Evolutionary conservation across 1,140 invertebrate genomes (phyloP).

Genomic region (Tribolium castaneum): DNA sequence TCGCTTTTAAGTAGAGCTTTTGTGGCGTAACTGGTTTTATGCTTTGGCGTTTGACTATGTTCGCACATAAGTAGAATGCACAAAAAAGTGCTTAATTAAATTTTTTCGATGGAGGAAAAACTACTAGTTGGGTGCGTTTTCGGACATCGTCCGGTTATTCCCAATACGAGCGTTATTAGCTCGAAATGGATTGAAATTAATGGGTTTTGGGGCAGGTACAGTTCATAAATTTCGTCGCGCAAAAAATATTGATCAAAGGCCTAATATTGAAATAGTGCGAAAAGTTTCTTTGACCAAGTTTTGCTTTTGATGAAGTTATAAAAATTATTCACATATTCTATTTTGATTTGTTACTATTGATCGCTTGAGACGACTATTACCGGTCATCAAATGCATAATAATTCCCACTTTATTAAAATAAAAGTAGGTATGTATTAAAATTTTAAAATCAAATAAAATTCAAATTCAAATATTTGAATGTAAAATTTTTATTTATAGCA

Average conservation of each 20-base stretch:
- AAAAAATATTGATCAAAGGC: background rate
- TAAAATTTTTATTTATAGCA: too few relatives aligned
- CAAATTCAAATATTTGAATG: too few relatives aligned
- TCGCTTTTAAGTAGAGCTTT: slow-evolving; percentile 30
- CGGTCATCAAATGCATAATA: too few relatives aligned
- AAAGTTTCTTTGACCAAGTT: background rate
- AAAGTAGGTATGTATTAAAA: too few relatives aligned
- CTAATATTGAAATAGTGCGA: background rate
- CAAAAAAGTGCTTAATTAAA: background rate
- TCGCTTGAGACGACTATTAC: too few relatives aligned
- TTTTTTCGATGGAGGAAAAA: background rate
- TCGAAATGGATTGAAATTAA: background rate
- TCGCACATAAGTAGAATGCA: background rate
- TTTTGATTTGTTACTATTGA: too few relatives aligned
- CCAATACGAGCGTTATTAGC: background rate
- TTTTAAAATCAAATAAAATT: too few relatives aligned
- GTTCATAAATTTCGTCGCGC: background rate
- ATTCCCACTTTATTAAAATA: too few relatives aligned
- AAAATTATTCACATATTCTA: too few relatives aligned
- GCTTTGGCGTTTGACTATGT: background rate
- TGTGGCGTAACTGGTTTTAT: slow-evolving; percentile 9
- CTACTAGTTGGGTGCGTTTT: background rate
- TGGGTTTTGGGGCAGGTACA: background rate
- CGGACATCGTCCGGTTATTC: background rate
- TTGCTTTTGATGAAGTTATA: too few relatives aligned